Conservation (phyloP, 2,113 vertebrate species). For the Salminus brasiliensis region DNA sequence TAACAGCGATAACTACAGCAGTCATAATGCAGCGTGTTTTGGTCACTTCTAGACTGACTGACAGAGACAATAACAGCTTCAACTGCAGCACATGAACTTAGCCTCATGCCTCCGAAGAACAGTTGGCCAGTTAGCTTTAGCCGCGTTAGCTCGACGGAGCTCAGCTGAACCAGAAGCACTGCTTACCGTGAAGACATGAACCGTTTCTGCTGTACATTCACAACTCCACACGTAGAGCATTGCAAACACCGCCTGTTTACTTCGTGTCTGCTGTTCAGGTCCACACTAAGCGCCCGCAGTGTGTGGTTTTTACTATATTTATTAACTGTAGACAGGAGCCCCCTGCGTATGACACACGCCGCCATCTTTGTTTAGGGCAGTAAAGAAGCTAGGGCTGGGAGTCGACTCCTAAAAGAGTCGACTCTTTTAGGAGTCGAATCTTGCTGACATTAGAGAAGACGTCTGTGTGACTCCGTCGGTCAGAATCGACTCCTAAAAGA, state of each 20-base stretch:
- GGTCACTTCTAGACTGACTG: background rate
- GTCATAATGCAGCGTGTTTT: too few species aligned
- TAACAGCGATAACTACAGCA: background rate
- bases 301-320: conserved; percentile 48
- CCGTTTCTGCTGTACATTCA: conserved; percentile 51
- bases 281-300: conserved; percentile 37
- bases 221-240: conserved; percentile 40
- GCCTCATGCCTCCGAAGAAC: too few species aligned
- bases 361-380: conserved; percentile 57
- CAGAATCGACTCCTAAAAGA: too few species aligned
- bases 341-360: conserved; percentile 56
- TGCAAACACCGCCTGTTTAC: conserved; percentile 20
- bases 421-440: too few species aligned
- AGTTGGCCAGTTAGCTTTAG: background rate
- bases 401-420: too few species aligned
- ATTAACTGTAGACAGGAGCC: conserved; percentile 47
- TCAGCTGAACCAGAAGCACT: conserved; percentile 19
- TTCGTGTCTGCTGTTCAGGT: conserved; percentile 45
- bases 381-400: too few species aligned
- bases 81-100: too few species aligned
- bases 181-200: conserved; percentile 64
- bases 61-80: background rate
- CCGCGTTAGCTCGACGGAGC: background rate
- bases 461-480: too few species aligned
- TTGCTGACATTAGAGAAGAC: too few species aligned